Conservation (phyloP, 1,140 invertebrate genomes). For the Phthorimaea operculella region DNA sequence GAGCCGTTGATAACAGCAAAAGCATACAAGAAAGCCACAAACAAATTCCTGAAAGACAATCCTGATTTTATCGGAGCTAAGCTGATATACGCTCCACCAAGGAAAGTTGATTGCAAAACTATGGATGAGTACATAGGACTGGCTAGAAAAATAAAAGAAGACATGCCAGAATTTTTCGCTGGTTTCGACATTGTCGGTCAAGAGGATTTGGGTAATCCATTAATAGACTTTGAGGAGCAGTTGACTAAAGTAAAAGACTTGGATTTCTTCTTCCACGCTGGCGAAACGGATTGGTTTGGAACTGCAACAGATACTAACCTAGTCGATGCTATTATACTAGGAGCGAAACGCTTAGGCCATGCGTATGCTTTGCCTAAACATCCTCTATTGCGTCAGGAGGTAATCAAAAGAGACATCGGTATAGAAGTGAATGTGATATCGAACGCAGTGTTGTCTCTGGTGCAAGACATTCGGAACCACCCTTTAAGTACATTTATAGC, state of each 20-base stretch:
- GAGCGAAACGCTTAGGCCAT: constrained; percentile 77
- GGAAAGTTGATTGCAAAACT: constrained; percentile 36
- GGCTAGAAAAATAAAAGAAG: constrained; percentile 56
- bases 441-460: constrained; percentile 81
- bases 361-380: constrained; percentile 78
- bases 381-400: constrained; percentile 73
- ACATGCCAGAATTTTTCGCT: constrained; percentile 71
- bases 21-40: constrained; percentile 70
- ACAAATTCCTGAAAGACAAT: constrained; percentile 70
- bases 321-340: constrained; percentile 82
- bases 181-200: constrained; percentile 84
- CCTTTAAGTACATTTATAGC: constrained; percentile 77
- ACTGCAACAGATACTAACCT: constrained; percentile 75
- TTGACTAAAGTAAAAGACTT: constrained; percentile 66
- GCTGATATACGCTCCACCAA: constrained; percentile 76
- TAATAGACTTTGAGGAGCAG: constrained; percentile 71
- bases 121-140: constrained; percentile 62
- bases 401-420: constrained; percentile 74
- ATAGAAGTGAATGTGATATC: constrained; percentile 87
- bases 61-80: constrained; percentile 77
- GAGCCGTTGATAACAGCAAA: constrained; percentile 65
- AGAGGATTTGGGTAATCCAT: constrained; percentile 74
- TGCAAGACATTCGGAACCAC: constrained; percentile 84
- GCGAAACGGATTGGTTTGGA: constrained; percentile 84
- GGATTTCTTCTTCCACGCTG: constrained; percentile 83